Percentiles rank a stretch among this genome's conserved stretches.
Evolutionary conservation across 1,140 invertebrate genomes (phyloP).

Genomic region (Oncopodura yosiiana): DNA sequence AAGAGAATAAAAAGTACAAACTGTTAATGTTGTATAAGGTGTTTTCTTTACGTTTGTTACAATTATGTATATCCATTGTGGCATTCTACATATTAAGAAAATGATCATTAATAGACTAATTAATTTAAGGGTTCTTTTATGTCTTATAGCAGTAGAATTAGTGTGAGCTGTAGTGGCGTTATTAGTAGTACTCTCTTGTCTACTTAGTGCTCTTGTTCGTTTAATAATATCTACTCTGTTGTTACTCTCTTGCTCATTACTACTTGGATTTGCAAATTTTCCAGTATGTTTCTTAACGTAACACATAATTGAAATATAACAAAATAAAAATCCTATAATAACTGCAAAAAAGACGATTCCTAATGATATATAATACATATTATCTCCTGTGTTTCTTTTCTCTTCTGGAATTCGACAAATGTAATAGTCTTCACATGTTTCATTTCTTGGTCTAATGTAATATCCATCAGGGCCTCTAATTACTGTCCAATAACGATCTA

Average conservation of each 20-base stretch:
- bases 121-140: conserved; percentile 14
- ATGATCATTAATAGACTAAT: conserved; percentile 15
- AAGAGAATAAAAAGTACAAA: neutral
- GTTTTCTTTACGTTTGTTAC: conserved; percentile 1
- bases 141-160: neutral
- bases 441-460: neutral
- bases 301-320: conserved; percentile 24
- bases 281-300: conserved; percentile 18
- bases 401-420: conserved; percentile 3
- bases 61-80: conserved; percentile 20
- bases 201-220: too few relatives aligned
- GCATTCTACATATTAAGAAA: conserved; percentile 16
- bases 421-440: conserved; percentile 16
- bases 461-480: neutral
- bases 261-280: neutral
- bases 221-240: neutral
- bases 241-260: neutral
- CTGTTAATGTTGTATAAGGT: neutral
- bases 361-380: neutral
- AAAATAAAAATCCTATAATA: conserved; percentile 17
- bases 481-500: conserved; percentile 1
- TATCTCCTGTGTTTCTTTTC: neutral
- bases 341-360: conserved; percentile 8
- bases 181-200: neutral
- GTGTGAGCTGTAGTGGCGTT: neutral